Percentiles rank a stretch among this genome's conserved stretches.
Conservation (phyloP, 2,113 vertebrate genomes). For the Misgurnus mizolepis region DNA sequence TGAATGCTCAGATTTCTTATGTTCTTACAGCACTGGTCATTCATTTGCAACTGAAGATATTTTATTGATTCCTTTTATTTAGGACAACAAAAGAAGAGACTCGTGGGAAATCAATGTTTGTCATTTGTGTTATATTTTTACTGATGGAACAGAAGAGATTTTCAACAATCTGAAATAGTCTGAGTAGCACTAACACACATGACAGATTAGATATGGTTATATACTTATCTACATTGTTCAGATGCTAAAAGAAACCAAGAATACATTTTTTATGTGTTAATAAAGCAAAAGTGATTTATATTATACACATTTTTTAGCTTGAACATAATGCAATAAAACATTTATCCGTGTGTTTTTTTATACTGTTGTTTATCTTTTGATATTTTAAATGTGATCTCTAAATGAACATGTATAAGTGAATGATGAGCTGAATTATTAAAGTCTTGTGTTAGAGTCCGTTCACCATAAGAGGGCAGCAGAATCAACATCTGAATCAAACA, state of each 20-base stretch:
- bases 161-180: constrained; percentile 9
- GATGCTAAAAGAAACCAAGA: not conserved
- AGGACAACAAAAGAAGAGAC: constrained; percentile 35
- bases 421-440: not conserved
- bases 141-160: constrained; percentile 33
- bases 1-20: not conserved
- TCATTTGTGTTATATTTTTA: constrained; percentile 45
- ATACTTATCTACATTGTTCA: too few species aligned
- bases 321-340: too few species aligned
- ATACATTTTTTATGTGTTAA: too few species aligned
- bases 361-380: too few species aligned
- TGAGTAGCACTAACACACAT: not conserved
- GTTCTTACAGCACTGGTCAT: not conserved
- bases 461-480: constrained; percentile 6
- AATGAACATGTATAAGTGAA: too few species aligned
- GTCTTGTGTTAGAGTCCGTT: too few species aligned
- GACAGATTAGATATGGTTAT: too few species aligned
- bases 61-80: constrained; percentile 36
- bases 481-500: not conserved
- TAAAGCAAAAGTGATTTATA: too few species aligned
- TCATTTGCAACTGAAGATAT: constrained; percentile 31
- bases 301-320: too few species aligned
- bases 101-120: constrained; percentile 48
- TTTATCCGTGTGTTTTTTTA: too few species aligned
- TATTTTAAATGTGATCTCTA: too few species aligned